Conservation (phyloP, 1,140 invertebrate genomes). For the Diabrotica undecimpunctata region DNA sequence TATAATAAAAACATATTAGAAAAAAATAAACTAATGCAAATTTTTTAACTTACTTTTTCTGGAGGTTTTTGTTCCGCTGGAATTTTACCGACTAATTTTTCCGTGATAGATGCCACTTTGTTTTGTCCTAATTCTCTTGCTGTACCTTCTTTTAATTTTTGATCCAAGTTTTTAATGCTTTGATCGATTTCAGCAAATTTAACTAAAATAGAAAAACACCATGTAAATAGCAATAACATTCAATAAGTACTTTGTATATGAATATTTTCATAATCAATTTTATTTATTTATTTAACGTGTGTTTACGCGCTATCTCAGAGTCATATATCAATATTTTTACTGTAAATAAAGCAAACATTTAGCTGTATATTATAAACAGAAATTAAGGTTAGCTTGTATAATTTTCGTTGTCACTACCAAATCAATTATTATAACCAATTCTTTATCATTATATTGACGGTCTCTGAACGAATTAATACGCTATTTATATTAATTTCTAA, state of each 20-base stretch:
- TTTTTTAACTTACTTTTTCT: conserved; percentile 59
- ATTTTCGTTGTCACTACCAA: no score
- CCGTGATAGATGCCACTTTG: conserved; percentile 84
- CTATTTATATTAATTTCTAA: no score
- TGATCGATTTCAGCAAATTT: conserved; percentile 76
- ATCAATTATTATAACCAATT: no score
- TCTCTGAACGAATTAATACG: no score
- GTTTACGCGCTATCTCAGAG: no score
- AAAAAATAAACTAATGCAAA: neutral
- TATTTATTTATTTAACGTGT: neutral
- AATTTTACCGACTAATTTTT: conserved; percentile 69
- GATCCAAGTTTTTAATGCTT: conserved; percentile 73
- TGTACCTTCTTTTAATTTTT: conserved; percentile 76
- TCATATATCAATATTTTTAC: no score
- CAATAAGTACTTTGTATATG: neutral
- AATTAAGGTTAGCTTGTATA: no score
- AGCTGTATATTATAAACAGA: no score
- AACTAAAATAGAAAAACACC: conserved; percentile 35
- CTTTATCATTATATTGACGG: no score
- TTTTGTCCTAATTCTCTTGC: conserved; percentile 70
- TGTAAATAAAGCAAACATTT: no score
- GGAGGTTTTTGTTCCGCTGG: conserved; percentile 53
- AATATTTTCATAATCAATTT: neutral
- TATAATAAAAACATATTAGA: neutral
- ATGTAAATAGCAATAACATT: no score